Evolutionary conservation across 2,797 vertebrate species (phyloP), one percentile per base, ranked within the genome.

Genomic region (Labroides dimidiatus): DNA sequence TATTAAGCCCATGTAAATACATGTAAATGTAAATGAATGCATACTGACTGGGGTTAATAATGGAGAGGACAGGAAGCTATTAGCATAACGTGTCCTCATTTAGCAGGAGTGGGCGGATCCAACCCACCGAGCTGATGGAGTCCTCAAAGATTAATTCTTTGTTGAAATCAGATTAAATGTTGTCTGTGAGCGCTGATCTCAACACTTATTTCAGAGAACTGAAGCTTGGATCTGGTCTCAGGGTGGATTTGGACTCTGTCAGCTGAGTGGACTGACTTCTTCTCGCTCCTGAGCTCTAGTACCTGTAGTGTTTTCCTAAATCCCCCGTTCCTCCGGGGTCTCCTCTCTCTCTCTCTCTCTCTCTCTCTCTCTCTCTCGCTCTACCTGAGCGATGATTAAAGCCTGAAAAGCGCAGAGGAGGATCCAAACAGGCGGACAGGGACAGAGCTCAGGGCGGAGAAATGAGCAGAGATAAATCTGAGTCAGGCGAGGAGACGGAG

Each of bases 331-430:
- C 58, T 85, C 83, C 2, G 86, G 47, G 84, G 85, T 84, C 90
- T 84, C 89, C 85, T 88, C 81, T 89, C 87, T 81, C 84, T 39
- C 42, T 3, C 81, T 70, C 56, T 90, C 89, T 85, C 81, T 70
- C 56, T 90, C 89, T 85, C 51, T 24, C 54, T 24, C 89, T 90
- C 56, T 90, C 89, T 85, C 51, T 24, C 54, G 19, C 89, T 90
- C 91, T 58, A 89, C 88, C 87, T 81, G 69, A 45, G 41, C 19
- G 33, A 10, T 73, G 70, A 78, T 78, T 64, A 47, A 69, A 57
- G 76, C 21, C 41, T 17, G 33, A 10, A 19, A 45, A 64, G 48
- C 63, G 59, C 5, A 30, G 69, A 54, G 53, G 16, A 24, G 15
- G 47, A 63, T 57, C 20, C 14, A 4, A 49, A 23, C 7, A 39